A percentile compares a stretch with the other conserved stretches of the same genome.
phyloP scores from a whole-genome alignment of 2,113 vertebrate species.

The Desmodus rotundus region DNA sequence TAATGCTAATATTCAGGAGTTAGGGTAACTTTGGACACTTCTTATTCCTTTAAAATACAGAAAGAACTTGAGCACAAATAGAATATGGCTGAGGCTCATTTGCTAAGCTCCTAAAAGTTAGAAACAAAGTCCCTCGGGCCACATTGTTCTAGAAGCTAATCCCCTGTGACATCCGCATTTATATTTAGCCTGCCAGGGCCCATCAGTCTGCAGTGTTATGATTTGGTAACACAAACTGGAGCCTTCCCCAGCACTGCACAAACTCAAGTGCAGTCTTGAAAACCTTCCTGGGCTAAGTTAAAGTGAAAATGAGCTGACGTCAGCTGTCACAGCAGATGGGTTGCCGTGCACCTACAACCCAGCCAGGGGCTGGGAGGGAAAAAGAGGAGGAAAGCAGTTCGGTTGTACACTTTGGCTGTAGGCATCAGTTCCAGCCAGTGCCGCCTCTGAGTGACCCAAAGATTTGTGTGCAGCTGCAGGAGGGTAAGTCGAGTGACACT shows the following conservation, averaged over 20 bases:
- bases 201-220: not conserved
- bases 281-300: not conserved
- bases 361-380: not conserved
- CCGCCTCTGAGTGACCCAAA: not conserved
- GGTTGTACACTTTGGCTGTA: not conserved
- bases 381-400: not conserved
- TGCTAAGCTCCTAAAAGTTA: not conserved
- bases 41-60: not conserved
- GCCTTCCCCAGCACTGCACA: not conserved
- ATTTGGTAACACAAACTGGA: not conserved
- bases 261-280: not conserved
- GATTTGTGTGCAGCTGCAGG: not conserved
- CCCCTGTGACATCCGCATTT: not conserved
- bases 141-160: not conserved
- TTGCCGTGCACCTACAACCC: not conserved
- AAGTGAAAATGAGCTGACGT: slow-evolving; percentile 35
- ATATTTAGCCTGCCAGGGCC: not conserved
- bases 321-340: not conserved
- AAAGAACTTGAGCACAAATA: not conserved
- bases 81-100: not conserved
- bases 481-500: not conserved
- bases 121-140: not conserved
- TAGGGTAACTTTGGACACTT: not conserved
- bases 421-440: not conserved
- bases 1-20: not conserved